Evolutionary conservation across 2,113 vertebrate genomes (phyloP).

Genomic region (Cyphomyrus discorhynchus): DNA sequence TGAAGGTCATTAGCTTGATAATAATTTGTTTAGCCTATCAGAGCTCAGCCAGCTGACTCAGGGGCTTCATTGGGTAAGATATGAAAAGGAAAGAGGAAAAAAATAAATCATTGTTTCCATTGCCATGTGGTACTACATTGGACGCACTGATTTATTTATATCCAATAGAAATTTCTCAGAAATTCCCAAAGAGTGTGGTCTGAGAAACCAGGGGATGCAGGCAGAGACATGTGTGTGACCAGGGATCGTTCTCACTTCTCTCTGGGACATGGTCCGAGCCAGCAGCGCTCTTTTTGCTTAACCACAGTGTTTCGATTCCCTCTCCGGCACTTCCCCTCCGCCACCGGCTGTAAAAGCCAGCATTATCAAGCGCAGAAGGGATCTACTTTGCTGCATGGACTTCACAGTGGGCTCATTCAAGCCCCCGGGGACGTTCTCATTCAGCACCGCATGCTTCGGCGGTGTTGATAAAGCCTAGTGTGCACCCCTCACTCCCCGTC

Average conservation of each 20-base stretch:
- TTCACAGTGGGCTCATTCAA: slow-evolving; percentile 19
- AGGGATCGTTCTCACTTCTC: background rate
- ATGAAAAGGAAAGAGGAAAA: background rate
- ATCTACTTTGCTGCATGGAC: slow-evolving; percentile 27
- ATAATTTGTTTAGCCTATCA: slow-evolving; percentile 12
- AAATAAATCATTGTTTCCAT: background rate
- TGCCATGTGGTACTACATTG: background rate
- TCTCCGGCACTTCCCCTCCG: background rate
- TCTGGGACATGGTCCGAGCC: background rate
- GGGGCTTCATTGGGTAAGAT: background rate
- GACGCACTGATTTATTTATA: background rate
- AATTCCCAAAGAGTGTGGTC: background rate
- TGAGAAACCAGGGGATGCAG: background rate
- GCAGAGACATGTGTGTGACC: background rate
- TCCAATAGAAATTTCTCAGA: background rate
- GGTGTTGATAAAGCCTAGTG: background rate
- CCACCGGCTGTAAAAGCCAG: background rate
- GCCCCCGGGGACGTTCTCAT: background rate
- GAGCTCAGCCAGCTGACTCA: background rate
- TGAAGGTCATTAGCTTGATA: background rate
- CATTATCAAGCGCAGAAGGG: background rate
- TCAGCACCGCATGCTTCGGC: background rate
- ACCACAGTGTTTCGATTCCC: background rate
- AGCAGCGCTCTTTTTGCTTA: background rate
- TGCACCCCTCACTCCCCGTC: background rate